A percentile compares a stretch with the other conserved stretches of the same genome.
Evolutionary conservation across 2,113 vertebrate species (phyloP).

Genomic region (Cyphomyrus plagiostoma): DNA sequence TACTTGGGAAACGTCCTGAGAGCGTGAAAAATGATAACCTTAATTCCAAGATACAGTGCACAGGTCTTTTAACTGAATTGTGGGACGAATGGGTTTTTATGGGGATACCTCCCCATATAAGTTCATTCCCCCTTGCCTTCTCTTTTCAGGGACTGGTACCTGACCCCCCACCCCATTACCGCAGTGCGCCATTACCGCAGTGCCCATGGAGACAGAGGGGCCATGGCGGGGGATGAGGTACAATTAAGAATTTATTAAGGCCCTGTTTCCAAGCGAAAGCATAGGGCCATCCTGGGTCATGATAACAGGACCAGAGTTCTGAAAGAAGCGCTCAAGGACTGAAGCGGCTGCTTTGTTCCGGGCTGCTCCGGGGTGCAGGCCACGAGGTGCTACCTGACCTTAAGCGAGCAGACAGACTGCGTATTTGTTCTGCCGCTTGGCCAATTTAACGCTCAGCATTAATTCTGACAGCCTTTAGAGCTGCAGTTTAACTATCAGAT

Average conservation of each 20-base stretch:
- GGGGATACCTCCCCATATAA: no score
- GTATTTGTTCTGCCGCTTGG: slow-evolving; percentile 29
- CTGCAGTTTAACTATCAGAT: slow-evolving; percentile 20
- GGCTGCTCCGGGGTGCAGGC: neutral
- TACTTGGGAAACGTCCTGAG: neutral
- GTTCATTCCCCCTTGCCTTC: no score
- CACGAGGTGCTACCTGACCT: slow-evolving; percentile 27
- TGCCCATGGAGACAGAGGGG: neutral
- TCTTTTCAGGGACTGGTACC: neutral
- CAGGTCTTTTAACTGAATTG: slow-evolving; percentile 6
- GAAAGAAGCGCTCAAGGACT: slow-evolving; percentile 4
- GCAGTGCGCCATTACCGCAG: neutral
- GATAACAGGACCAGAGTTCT: neutral
- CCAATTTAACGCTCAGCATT: slow-evolving; percentile 2
- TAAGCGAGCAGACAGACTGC: slow-evolving; percentile 7
- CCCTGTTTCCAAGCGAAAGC: neutral
- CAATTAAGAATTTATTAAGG: neutral
- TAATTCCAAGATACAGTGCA: neutral
- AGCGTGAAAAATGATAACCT: neutral
- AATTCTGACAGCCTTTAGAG: slow-evolving; percentile 29
- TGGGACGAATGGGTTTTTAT: no score
- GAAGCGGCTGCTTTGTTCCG: neutral
- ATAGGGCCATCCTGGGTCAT: neutral
- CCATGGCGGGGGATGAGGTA: neutral
- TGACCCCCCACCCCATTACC: neutral